Base-by-base conservation (phyloP, 2,888 invertebrate species). In the Neoitamus cyanurus region DNA sequence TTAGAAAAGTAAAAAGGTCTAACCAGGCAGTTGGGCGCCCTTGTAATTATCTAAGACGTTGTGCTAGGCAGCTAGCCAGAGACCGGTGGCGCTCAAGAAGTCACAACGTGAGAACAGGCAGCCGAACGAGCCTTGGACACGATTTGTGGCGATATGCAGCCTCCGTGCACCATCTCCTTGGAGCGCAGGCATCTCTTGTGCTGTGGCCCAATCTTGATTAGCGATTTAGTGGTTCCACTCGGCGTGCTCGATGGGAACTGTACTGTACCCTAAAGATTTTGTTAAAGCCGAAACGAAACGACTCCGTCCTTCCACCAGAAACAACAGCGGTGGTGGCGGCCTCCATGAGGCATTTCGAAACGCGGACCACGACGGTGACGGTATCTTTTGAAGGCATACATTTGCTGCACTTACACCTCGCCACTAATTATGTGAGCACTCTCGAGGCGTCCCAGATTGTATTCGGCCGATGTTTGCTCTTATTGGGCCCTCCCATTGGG, bases 371-470 rank as follows among this genome's bases (percentile, higher is more conserved):
- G 7, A 58, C 20, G 34, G 80, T 68, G 80, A 58, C 80, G 48
- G 80, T 80, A 80, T 80, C 80, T 80, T 58, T 58, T 68, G 80
- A 48, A 68, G 58, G 58, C 42, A 34, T 58, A 31, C 80, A 80
- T 80, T 80, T 80, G 58, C 68, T 58, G 31, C 68, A 80, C 80
- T 80, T 80, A 68, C 80, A 58, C 80, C 80, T 80, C 68, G 7
- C 13, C 58, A 68, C 80, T 80, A 80, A 80, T 80, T 80, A 80
- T 25, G 36, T 15, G 34, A 34, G 25, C 80, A 80, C 68, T 80
- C 20, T 15, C 9, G 80, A 15, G 34, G 58, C 30, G 34, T 80
- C 80, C n/a, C 15, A 34, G 34, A 68, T 31, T 25, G 34, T 31
- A 30, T 30, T 80, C 34, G 11, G 28, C 46, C 13, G 7, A 13